These are phyloP conservation scores for Rhinoraja longicauda DNA, from an alignment of 2,797 vertebrate genomes.

Conservation along the genomic window DNA sequence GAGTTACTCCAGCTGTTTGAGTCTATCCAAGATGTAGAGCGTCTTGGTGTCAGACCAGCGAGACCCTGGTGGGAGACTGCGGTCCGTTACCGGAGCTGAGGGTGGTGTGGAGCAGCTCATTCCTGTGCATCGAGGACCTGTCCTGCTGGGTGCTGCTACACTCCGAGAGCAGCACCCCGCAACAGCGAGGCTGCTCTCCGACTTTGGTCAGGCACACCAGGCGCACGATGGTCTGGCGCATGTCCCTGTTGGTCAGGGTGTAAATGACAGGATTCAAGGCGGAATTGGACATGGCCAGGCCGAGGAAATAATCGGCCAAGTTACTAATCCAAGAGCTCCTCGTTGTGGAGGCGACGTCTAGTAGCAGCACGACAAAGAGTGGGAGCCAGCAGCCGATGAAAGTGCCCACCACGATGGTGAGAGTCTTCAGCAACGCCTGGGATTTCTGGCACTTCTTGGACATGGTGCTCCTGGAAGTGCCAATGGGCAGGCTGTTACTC, in stretches of 20 bases:
- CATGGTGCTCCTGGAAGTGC: conserved; percentile 55
- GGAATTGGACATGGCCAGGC: conserved; percentile 80
- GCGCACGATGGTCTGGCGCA: conserved; percentile 71
- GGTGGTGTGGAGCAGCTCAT: conserved; percentile 62
- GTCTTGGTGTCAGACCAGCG: neutral
- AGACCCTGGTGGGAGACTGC: neutral
- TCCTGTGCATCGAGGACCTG: conserved; percentile 57
- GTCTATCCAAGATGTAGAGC: too few relatives aligned
- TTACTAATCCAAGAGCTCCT: conserved; percentile 61
- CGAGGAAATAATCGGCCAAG: conserved; percentile 79
- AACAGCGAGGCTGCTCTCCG: conserved; percentile 59
- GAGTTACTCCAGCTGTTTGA: too few relatives aligned
- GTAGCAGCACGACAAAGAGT: conserved; percentile 74
- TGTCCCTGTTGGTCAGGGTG: conserved; percentile 78
- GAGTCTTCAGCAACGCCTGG: conserved; percentile 76
- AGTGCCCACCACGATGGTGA: conserved; percentile 76
- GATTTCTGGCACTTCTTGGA: conserved; percentile 66
- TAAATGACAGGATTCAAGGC: conserved; percentile 86
- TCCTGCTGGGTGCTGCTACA: conserved; percentile 75
- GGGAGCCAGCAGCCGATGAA: conserved; percentile 84
- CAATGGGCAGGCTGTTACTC: conserved; percentile 59
- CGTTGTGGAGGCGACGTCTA: conserved; percentile 70
- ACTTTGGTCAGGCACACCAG: conserved; percentile 68
- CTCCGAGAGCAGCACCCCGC: conserved; percentile 65
- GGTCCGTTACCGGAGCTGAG: conserved; percentile 62